phyloP scores from a whole-genome alignment of 1,140 invertebrate genomes.

The Drosophila cardini region DNA sequence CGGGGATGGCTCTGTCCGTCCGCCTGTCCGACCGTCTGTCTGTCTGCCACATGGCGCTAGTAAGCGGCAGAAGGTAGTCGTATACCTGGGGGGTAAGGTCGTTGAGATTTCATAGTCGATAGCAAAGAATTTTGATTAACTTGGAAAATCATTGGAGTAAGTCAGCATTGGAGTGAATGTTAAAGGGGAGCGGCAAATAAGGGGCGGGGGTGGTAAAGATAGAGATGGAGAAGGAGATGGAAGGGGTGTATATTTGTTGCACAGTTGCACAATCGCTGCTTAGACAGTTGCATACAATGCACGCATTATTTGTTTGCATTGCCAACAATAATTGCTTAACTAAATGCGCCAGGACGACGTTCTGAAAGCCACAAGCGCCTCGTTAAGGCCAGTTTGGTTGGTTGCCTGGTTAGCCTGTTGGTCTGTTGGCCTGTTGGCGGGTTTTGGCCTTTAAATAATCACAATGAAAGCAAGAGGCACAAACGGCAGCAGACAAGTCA shows the following conservation, averaged over 20 bases:
- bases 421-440: conserved; percentile 23
- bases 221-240: neutral
- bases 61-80: conserved; percentile 8
- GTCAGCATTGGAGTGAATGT: conserved; percentile 33
- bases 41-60: conserved; percentile 62
- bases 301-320: conserved; percentile 83
- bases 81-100: conserved; percentile 59
- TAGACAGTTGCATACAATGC: conserved; percentile 71
- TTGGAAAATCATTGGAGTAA: conserved; percentile 81
- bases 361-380: conserved; percentile 73
- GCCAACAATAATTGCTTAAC: conserved; percentile 82
- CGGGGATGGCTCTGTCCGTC: conserved; percentile 13
- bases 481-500: conserved; percentile 43
- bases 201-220: neutral
- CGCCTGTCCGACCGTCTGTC: conserved; percentile 14
- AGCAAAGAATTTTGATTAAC: conserved; percentile 82
- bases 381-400: conserved; percentile 52
- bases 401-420: neutral
- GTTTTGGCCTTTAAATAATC: conserved; percentile 76
- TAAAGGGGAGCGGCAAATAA: conserved; percentile 2
- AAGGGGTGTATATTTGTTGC: conserved; percentile 8
- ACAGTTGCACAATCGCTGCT: conserved; percentile 37
- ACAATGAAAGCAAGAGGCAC: conserved; percentile 77
- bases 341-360: conserved; percentile 73
- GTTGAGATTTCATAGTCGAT: conserved; percentile 77